Base-by-base conservation (phyloP, 1,140 invertebrate species). In the Temnothorax curvispinosus region DNA sequence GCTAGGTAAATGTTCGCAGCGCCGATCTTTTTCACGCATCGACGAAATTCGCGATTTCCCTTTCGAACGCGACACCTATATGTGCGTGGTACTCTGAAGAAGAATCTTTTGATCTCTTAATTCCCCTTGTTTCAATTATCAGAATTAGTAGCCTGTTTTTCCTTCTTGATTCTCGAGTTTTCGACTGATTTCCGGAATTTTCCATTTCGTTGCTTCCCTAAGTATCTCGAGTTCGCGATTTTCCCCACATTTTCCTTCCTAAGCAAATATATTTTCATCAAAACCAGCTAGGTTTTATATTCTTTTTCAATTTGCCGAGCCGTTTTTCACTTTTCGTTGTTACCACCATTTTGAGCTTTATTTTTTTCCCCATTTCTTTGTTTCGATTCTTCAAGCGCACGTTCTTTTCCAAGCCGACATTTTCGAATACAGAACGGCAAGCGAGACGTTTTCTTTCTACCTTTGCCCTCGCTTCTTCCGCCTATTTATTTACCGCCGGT, bases 401-500 rank as follows among this genome's bases (percentile, higher is more conserved):
- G 11, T 80, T 5, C 13, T 21, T 6, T 15, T n/a, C 18, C 4
- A 9, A 44, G 18, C 6, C 18, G 11, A 65, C 4, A 13, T 54
- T 80, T 67, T 11, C 32, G 9, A 41, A 56, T n/a, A 21, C 67
- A n/a, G 18, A 82, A 32, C 67, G 18, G 11, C 60, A 32, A 32
- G 44, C 21, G 7, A 21, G 35, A 44, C 41, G 56, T 47, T 77
- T 65, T 65, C 54, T 60, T 21, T 50, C 74, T 84, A 58, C 56
- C 54, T 84, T 84, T 41, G 41, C 50, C 84, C 38, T 80, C 11
- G 58, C 47, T 85, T 58, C 41, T 82, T 47, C 80, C 54, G 69
- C 54, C 69, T 74, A 84, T 74, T 84, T 75, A 75, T 84, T 84
- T 84, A 75, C 41, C 69, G 41, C 27, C 69, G 35, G 32, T 75